phyloP scores from a whole-genome alignment of 1,140 invertebrate genomes.

The Lepidostoma basale region DNA sequence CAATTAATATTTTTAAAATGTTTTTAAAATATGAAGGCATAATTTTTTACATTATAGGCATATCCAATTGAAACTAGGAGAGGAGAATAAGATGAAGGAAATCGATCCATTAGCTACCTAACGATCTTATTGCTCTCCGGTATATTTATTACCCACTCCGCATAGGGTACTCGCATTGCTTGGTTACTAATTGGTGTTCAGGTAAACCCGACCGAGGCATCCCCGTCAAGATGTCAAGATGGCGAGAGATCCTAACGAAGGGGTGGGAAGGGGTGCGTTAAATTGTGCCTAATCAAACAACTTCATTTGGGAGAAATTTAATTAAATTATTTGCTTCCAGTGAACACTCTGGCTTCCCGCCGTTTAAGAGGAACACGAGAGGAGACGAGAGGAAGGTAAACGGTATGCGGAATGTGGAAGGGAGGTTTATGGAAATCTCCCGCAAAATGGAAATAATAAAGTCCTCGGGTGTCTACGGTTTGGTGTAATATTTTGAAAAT shows the following conservation, averaged over 20 bases:
- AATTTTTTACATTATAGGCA: too few relatives aligned
- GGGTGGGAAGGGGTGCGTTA: neutral
- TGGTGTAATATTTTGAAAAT: neutral
- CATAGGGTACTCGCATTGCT: too few relatives aligned
- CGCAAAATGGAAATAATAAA: too few relatives aligned
- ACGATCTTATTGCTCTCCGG: too few relatives aligned
- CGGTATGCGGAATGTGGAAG: too few relatives aligned
- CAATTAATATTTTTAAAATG: too few relatives aligned
- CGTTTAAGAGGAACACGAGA: neutral
- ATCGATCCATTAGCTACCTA: too few relatives aligned
- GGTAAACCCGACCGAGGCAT: neutral
- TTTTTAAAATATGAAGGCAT: too few relatives aligned
- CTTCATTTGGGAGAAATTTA: constrained; percentile 13
- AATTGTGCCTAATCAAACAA: constrained; percentile 13
- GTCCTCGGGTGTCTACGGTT: too few relatives aligned
- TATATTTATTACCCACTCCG: too few relatives aligned
- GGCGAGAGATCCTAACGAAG: neutral
- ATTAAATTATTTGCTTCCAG: constrained; percentile 12
- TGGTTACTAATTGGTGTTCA: neutral
- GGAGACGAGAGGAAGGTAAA: neutral
- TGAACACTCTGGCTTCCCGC: constrained; percentile 2
- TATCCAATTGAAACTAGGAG: too few relatives aligned
- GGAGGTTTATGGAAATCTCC: neutral
- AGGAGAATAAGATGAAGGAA: too few relatives aligned
- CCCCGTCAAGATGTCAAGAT: neutral